Evolutionary conservation across 2,888 invertebrate species (phyloP).

Genomic region (Herminia tarsipennalis): DNA sequence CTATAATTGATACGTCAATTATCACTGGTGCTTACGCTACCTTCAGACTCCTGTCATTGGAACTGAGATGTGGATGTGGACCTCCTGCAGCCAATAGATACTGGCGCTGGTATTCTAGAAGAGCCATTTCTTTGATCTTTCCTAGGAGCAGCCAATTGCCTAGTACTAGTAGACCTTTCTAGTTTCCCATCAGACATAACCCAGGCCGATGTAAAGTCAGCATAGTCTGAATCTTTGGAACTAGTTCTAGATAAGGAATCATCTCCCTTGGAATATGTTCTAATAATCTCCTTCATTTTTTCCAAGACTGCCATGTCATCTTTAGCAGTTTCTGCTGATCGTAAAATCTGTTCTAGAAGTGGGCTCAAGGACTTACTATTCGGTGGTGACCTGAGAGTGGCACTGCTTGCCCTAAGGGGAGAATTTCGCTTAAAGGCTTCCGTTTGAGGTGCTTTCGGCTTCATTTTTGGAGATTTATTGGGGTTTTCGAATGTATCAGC

Average conservation of each 20-base stretch:
- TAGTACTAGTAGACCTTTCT: conserved; percentile 85
- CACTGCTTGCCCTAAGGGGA: conserved; percentile 77
- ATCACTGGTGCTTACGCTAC: conserved; percentile 44
- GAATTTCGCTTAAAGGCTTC: conserved; percentile 83
- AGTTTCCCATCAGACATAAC: conserved; percentile 89
- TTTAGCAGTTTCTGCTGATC: conserved; percentile 89
- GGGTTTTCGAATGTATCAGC: conserved; percentile 80
- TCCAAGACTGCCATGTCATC: conserved; percentile 90
- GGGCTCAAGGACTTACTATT: conserved; percentile 87
- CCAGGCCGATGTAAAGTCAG: conserved; percentile 90
- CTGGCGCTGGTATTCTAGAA: conserved; percentile 79
- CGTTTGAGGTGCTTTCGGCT: conserved; percentile 63
- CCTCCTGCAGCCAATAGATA: conserved; percentile 74
- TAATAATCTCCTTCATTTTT: conserved; percentile 89
- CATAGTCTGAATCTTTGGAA: conserved; percentile 86
- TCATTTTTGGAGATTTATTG: conserved; percentile 87
- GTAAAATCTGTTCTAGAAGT: conserved; percentile 89
- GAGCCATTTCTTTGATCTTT: conserved; percentile 75
- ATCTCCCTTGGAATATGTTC: conserved; percentile 78
- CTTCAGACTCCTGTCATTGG: conserved; percentile 67
- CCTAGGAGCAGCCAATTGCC: conserved; percentile 78
- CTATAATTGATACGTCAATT: conserved; percentile 32
- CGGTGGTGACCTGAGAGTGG: conserved; percentile 84
- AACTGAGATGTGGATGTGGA: conserved; percentile 80
- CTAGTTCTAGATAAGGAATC: conserved; percentile 79